Base-by-base conservation (phyloP, 2,888 invertebrate species). In the Tenthredo amoena region DNA sequence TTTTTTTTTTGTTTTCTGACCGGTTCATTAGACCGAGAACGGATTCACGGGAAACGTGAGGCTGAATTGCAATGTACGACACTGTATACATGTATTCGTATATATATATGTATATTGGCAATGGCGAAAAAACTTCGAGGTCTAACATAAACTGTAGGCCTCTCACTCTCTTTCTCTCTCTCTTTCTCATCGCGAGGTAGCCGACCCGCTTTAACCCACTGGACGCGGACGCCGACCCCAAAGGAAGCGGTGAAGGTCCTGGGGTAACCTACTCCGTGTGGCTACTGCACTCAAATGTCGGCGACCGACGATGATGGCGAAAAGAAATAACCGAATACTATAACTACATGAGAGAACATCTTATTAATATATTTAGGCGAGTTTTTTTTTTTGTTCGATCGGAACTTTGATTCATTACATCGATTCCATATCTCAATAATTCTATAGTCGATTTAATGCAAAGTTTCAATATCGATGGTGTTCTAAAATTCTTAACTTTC, bases 261-360 rank as follows among this genome's bases (percentile, higher is more conserved):
- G 90, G 88, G 89, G 87, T 91, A 91, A 91, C 91, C 91, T 90
- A 91, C 89, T 91, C 88, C 87, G 89, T 88, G 88, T 88, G 82
- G 79, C 65, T 86, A 86, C 87, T 87, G 89, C 88, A 87, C 87
- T 85, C 89, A 21, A 47, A 81, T 62, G 91, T 90, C 91, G 91
- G 89, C 91, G 90, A 91, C 91, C 92, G 90, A 26, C 90, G 90
- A 50, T 55, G 9, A 47, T 34, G 7, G 47, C 47, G 34, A 77
- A 77, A 77, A 77, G 15, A 77, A 50, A 77, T 77, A 77, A 55
- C 15, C 47, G 18, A 77, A 77, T 40, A 31, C 10, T n/a, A 40
- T 58, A 58, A 2, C 0, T 62, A 62, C 26, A 26, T 26, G 58
- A n/a, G 21, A 58, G 4, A 58, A 58, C 55, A n/a, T 55, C n/a